phyloP scores from a whole-genome alignment of 2,888 invertebrate species.

The Tetanocera ferruginea region DNA sequence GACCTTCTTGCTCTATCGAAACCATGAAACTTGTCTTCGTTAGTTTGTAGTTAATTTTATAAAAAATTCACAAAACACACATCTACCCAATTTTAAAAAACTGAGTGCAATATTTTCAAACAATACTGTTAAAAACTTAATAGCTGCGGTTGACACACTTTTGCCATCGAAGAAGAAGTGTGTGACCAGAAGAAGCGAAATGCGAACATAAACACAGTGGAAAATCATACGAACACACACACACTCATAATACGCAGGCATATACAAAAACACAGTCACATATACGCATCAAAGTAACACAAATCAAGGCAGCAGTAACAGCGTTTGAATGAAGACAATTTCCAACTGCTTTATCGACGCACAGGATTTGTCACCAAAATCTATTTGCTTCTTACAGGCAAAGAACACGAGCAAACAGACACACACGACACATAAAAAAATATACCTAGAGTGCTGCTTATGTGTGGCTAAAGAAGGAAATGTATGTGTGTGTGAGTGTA shows the following conservation, averaged over 20 bases:
- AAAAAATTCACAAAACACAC: too few relatives aligned
- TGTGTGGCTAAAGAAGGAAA: too few relatives aligned
- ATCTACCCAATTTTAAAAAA: too few relatives aligned
- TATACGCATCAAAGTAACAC: background rate
- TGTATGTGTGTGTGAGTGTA: background rate
- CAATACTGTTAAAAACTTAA: too few relatives aligned
- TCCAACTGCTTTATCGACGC: conserved; percentile 17
- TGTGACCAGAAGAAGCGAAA: background rate
- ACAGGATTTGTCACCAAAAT: conserved; percentile 16
- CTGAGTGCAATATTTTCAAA: too few relatives aligned
- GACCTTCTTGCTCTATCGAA: too few relatives aligned
- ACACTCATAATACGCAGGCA: background rate
- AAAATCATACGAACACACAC: background rate
- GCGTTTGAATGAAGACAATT: background rate
- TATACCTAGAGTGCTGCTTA: background rate
- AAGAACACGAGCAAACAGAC: background rate
- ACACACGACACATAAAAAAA: background rate
- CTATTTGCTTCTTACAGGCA: background rate
- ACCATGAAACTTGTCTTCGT: too few relatives aligned
- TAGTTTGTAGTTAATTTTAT: too few relatives aligned
- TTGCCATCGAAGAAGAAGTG: too few relatives aligned
- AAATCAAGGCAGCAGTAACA: too few relatives aligned
- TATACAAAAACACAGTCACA: background rate
- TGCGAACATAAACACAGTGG: background rate
- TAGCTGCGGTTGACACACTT: too few relatives aligned